A percentile compares a stretch with the other conserved stretches of the same genome.
Evolutionary conservation across 2,888 invertebrate species (phyloP).

Genomic region (Drosophila anomelani): DNA sequence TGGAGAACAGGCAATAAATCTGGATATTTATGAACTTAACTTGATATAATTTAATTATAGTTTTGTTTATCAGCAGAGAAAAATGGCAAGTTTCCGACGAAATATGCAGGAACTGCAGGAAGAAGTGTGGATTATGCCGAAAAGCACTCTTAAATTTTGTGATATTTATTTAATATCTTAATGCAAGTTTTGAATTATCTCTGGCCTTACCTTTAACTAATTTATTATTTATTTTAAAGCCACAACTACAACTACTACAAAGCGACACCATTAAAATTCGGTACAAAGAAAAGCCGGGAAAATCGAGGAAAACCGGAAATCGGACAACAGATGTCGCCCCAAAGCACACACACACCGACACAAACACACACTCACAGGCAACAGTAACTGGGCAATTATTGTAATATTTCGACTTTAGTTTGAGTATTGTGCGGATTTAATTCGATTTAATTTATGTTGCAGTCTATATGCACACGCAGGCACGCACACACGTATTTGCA

Average conservation of each 20-base stretch:
- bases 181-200: neutral
- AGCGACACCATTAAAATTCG: constrained; percentile 45
- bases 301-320: constrained; percentile 60
- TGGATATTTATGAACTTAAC: constrained; percentile 20
- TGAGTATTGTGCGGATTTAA: constrained; percentile 64
- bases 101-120: neutral
- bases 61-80: neutral
- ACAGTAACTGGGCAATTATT: constrained; percentile 51
- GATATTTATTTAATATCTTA: neutral
- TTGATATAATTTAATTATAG: constrained; percentile 17
- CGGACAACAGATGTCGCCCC: constrained; percentile 66
- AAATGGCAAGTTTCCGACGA: neutral
- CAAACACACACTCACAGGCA: constrained; percentile 14
- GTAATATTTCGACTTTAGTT: constrained; percentile 64
- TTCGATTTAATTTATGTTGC: constrained; percentile 74
- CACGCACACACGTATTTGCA: constrained; percentile 59
- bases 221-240: constrained; percentile 12
- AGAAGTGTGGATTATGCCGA: no score
- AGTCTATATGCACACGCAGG: constrained; percentile 45
- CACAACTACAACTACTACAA: neutral
- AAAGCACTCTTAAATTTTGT: neutral
- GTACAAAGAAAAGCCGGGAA: constrained; percentile 13
- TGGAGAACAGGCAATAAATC: constrained; percentile 13
- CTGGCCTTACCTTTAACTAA: constrained; percentile 30
- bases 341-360: constrained; percentile 18